Percentiles rank a stretch among this genome's conserved stretches.
Conservation (phyloP, 2,888 invertebrate genomes). For the Melanchra persicariae region DNA sequence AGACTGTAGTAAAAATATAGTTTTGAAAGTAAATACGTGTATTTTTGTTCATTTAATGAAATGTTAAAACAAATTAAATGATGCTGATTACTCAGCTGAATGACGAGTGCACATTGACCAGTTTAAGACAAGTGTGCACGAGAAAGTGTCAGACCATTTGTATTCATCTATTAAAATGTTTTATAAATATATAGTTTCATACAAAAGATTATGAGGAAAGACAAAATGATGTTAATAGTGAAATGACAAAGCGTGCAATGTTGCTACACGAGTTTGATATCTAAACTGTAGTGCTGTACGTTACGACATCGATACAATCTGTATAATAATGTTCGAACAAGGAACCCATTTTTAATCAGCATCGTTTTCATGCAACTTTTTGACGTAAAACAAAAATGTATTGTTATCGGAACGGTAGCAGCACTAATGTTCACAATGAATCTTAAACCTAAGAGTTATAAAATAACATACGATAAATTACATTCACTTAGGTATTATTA, state of each 20-base stretch:
- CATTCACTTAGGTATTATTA: neutral
- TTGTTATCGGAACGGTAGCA: slow-evolving; percentile 28
- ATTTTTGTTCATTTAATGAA: neutral
- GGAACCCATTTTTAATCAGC: neutral
- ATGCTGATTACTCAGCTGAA: neutral
- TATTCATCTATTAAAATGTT: neutral
- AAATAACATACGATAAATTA: slow-evolving; percentile 11
- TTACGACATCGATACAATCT: neutral
- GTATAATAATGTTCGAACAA: neutral
- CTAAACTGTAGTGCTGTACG: slow-evolving; percentile 18
- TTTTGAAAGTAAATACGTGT: neutral
- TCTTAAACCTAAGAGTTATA: slow-evolving; percentile 4
- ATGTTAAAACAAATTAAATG: neutral
- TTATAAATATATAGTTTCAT: neutral
- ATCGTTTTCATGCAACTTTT: no score
- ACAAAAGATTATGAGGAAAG: slow-evolving; percentile 8
- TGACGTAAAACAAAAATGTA: neutral
- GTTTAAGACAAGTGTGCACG: neutral
- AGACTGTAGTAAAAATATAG: neutral
- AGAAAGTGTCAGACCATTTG: neutral
- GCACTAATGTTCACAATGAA: slow-evolving; percentile 11
- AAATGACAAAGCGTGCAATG: slow-evolving; percentile 54
- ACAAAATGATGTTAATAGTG: slow-evolving; percentile 34
- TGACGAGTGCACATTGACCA: slow-evolving; percentile 2
- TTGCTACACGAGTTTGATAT: slow-evolving; percentile 35